A percentile compares a stretch with the other conserved stretches of the same genome.
These are phyloP conservation scores for Axis porcinus DNA, from an alignment of 2,113 vertebrate genomes.

Conservation along the genomic window DNA sequence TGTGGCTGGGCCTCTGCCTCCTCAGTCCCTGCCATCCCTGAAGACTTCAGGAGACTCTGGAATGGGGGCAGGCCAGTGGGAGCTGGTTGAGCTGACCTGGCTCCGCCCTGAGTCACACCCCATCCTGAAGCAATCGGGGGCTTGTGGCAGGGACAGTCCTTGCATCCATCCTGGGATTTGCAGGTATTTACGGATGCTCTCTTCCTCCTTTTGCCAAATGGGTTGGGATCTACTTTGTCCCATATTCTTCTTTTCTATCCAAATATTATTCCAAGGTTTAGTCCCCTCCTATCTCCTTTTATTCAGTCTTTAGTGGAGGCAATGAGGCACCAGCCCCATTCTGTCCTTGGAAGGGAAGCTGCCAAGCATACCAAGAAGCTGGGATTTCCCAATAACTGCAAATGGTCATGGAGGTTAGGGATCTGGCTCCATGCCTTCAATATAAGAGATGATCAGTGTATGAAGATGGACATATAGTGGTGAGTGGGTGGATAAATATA, in stretches of 20 bases:
- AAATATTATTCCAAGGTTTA: background rate
- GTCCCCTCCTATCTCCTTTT: background rate
- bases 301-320: background rate
- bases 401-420: background rate
- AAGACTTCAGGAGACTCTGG: slow-evolving; percentile 37
- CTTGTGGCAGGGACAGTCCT: background rate
- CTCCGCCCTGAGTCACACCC: slow-evolving; percentile 8
- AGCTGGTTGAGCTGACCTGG: background rate
- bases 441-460: background rate
- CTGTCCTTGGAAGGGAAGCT: background rate
- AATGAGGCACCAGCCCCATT: background rate
- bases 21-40: background rate
- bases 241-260: background rate
- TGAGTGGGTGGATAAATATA: background rate
- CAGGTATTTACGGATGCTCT: background rate
- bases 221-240: background rate
- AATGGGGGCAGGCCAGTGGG: background rate
- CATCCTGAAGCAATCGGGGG: background rate
- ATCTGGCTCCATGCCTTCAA: background rate
- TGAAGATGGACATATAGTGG: background rate
- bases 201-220: background rate
- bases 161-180: background rate
- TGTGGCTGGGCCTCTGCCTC: background rate
- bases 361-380: background rate
- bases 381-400: background rate